Evolutionary conservation across 2,797 vertebrate species (phyloP).

Genomic region (Pseudochaenichthys georgianus): DNA sequence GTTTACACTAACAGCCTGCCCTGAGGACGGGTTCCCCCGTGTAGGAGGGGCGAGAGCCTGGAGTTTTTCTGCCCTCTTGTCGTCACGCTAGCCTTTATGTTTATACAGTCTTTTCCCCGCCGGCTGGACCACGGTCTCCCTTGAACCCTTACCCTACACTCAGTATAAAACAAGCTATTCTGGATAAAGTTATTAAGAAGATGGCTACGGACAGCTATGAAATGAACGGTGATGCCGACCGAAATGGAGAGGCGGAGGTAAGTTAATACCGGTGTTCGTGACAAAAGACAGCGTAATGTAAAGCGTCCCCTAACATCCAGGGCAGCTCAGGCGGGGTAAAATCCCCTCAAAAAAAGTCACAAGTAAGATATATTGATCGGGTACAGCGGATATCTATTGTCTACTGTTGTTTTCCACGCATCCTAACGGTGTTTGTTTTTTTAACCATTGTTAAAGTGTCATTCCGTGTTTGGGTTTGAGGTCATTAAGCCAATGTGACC

Average conservation of each 20-base stretch:
- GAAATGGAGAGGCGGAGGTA: constrained; percentile 71
- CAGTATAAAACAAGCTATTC: background rate
- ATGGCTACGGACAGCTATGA: constrained; percentile 79
- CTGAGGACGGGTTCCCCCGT: background rate
- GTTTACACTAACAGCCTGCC: background rate
- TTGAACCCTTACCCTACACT: background rate
- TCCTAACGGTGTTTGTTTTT: background rate
- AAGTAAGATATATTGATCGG: rapidly evolving
- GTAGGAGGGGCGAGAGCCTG: constrained; percentile 41
- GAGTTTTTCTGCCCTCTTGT: background rate
- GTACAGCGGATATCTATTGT: too few relatives aligned
- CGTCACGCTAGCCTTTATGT: constrained; percentile 36
- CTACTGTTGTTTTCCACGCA: background rate
- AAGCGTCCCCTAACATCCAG: background rate
- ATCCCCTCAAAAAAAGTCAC: background rate
- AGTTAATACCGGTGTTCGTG: constrained; percentile 8
- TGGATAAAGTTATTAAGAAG: background rate
- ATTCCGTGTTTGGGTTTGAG: rapidly evolving
- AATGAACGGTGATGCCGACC: constrained; percentile 76
- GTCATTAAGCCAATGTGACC: too few relatives aligned
- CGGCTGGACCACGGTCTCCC: background rate
- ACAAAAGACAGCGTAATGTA: background rate
- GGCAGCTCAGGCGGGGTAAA: background rate
- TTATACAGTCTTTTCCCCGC: background rate
- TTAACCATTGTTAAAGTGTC: background rate